Evolutionary conservation across 2,888 invertebrate genomes (phyloP).

Genomic region (Lysandra bellargus): DNA sequence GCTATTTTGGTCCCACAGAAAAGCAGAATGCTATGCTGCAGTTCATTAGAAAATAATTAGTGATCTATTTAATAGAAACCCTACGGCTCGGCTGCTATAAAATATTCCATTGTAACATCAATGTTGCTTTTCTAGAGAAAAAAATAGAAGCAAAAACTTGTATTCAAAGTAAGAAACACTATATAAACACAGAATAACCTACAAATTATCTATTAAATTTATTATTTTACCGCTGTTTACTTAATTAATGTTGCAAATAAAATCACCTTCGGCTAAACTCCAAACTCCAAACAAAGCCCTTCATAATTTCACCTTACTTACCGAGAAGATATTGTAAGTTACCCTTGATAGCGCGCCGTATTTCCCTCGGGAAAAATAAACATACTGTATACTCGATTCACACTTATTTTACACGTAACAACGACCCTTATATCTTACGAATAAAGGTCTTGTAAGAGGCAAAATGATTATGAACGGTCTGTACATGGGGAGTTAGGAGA

Average conservation of each 20-base stretch:
- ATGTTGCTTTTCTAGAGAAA: no score
- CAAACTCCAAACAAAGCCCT: background rate
- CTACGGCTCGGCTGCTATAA: no score
- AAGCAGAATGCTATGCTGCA: no score
- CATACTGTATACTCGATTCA: background rate
- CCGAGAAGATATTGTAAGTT: slow-evolving; percentile 14
- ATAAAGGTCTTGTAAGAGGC: background rate
- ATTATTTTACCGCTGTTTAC: background rate
- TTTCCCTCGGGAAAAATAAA: slow-evolving; percentile 26
- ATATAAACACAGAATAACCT: no score
- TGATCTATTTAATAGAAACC: no score
- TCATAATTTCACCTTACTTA: slow-evolving; percentile 16
- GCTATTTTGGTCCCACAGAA: no score
- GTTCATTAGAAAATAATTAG: no score
- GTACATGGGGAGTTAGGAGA: background rate
- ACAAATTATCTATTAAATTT: background rate
- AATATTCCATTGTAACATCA: no score
- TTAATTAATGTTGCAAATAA: background rate
- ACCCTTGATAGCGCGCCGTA: slow-evolving; percentile 11
- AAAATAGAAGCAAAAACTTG: no score
- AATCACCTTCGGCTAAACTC: background rate
- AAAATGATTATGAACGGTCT: background rate
- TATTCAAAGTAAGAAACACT: no score
- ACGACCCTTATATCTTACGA: background rate
- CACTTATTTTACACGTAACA: no score